These are phyloP conservation scores for Trachelus stipa DNA, from an alignment of 2,888 invertebrate genomes.

Conservation along the genomic window DNA sequence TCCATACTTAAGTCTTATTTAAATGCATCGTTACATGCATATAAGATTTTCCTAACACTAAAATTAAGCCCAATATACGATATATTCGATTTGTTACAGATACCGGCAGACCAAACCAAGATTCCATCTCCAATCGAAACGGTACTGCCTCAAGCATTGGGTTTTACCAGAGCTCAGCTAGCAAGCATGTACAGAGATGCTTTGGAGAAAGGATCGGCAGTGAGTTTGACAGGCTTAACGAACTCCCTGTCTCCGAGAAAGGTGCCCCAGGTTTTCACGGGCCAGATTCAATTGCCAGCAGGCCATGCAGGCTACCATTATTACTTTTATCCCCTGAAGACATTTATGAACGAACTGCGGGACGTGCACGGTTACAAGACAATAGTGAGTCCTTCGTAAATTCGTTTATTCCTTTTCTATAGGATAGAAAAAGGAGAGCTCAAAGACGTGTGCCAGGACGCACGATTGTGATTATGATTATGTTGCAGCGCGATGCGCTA, in stretches of 20 bases:
- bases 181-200: slow-evolving; percentile 68
- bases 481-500: slow-evolving; percentile 32
- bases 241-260: slow-evolving; percentile 38
- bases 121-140: slow-evolving; percentile 18
- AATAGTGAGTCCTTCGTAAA: slow-evolving; percentile 35
- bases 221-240: slow-evolving; percentile 45
- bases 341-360: slow-evolving; percentile 64
- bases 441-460: neutral
- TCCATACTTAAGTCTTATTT: no score
- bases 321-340: slow-evolving; percentile 70
- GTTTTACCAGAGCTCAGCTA: slow-evolving; percentile 65
- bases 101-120: no score
- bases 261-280: slow-evolving; percentile 33
- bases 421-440: neutral
- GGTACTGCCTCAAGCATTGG: slow-evolving; percentile 41
- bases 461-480: neutral
- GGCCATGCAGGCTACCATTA: slow-evolving; percentile 63
- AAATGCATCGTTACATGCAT: no score
- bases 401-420: neutral
- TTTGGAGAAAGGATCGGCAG: slow-evolving; percentile 55
- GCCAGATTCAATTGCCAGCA: slow-evolving; percentile 36
- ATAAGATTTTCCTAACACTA: no score
- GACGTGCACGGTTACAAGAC: slow-evolving; percentile 40
- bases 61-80: no score
- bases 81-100: no score